Evolutionary conservation across 2,113 vertebrate species (phyloP).

Genomic region (Dolichallabes microphthalmus): DNA sequence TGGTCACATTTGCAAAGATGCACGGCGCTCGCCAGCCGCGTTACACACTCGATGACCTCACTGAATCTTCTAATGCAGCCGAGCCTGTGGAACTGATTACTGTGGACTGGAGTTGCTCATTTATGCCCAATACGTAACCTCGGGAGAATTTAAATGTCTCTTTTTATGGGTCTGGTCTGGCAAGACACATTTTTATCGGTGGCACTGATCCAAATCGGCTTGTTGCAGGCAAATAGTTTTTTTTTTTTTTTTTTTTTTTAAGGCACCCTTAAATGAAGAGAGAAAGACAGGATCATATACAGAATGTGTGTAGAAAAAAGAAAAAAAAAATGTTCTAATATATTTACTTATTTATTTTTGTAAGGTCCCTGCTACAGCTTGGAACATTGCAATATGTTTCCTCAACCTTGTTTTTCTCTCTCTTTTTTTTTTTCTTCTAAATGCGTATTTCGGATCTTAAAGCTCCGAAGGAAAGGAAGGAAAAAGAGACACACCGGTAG

Average conservation of each 20-base stretch:
- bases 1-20: slow-evolving; percentile 35
- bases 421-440: background rate
- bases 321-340: background rate
- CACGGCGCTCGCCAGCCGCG: slow-evolving; percentile 10
- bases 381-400: background rate
- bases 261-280: background rate
- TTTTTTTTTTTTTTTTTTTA: slow-evolving; percentile 27
- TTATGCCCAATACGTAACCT: slow-evolving; percentile 47
- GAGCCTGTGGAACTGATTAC: slow-evolving; percentile 49
- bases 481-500: slow-evolving; percentile 58
- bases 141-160: slow-evolving; percentile 40
- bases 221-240: slow-evolving; percentile 42
- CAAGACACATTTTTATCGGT: slow-evolving; percentile 43
- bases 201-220: slow-evolving; percentile 45
- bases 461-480: slow-evolving; percentile 50
- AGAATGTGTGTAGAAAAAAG: background rate
- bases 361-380: background rate
- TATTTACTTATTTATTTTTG: slow-evolving; percentile 8
- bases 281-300: background rate
- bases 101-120: slow-evolving; percentile 48
- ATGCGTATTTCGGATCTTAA: slow-evolving; percentile 53
- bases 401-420: background rate
- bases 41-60: slow-evolving; percentile 43
- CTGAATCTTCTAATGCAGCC: slow-evolving; percentile 32
- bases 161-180: slow-evolving; percentile 52